Base-by-base conservation (phyloP, 1,140 invertebrate species). In the Leptopilina clavipes region DNA sequence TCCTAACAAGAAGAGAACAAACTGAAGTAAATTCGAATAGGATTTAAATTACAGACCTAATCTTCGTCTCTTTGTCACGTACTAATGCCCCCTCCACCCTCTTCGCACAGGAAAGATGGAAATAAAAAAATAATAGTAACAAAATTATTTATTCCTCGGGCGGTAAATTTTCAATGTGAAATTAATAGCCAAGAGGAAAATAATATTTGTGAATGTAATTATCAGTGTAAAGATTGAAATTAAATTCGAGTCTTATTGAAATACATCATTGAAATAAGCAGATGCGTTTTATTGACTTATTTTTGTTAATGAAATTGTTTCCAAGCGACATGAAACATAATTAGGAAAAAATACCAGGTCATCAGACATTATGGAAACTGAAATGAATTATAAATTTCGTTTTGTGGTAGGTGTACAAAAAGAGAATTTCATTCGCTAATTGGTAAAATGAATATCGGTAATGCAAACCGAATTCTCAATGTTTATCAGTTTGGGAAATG, bases 401-500 rank as follows among this genome's bases (percentile, higher is more conserved):
- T 25, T 17, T n/a, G 17, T 17, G 3, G 48, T 31, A 31, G 1
- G 25, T 31, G 37, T 8, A 40, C 14, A 65, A 31, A 65, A 65
- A 31, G 59, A 31, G 25, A 65, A 37, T 65, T 65, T 65, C 59
- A 65, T 65, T 65, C 59, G 59, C 59, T 65, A 65, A 65, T 65
- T 65, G 31, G 19, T 31, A 65, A 65, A 65, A 65, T 65, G 59
- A 65, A 65, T 65, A 65, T 65, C 59, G 3, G 59, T 65, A 65
- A 65, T 65, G 22, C 31, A 65, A 65, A 31, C 22, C 59, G 25
- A 65, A 65, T 22, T 65, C 59, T 65, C 59, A 65, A 65, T 65
- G 59, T 65, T 65, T 65, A 65, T 65, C 59, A 65, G 59, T 65
- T 65, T 65, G 25, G n/a, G 37, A 40, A 65, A 65, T 65, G 59